A percentile compares a stretch with the other conserved stretches of the same genome.
Evolutionary conservation across 92 coral and sea anemone species (phyloP).

Genomic region (Isaurus tuberculatus): DNA sequence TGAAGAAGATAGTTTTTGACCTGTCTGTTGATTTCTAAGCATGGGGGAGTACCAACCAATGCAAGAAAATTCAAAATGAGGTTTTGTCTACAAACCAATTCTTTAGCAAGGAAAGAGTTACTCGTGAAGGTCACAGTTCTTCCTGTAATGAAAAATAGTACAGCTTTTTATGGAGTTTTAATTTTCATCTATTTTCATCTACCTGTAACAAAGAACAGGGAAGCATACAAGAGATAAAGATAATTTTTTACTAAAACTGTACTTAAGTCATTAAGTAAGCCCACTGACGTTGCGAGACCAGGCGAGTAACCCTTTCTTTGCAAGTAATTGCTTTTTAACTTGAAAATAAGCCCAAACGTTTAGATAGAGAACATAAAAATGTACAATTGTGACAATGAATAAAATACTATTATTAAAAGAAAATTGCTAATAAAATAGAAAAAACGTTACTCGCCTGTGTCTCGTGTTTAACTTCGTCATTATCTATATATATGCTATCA

Average conservation of each 20-base stretch:
- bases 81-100: neutral
- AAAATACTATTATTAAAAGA: neutral
- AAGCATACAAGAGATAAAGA: neutral
- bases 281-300: constrained; percentile 12
- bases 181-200: too few species aligned
- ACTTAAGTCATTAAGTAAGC: neutral
- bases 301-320: constrained; percentile 44
- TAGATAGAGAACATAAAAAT: neutral
- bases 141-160: too few species aligned
- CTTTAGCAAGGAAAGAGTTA: neutral
- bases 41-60: neutral
- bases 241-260: neutral
- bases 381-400: neutral
- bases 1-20: too few species aligned
- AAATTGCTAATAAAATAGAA: neutral
- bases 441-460: constrained; percentile 25
- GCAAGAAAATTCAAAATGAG: too few species aligned
- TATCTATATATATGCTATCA: neutral
- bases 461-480: neutral
- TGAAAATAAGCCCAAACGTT: too few species aligned
- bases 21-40: too few species aligned
- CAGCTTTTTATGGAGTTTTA: too few species aligned
- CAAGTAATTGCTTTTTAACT: neutral
- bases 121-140: constrained; percentile 26
- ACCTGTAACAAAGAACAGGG: too few species aligned